Evolutionary conservation across 23 tunicate genomes (phyloP).

Genomic region (Trididemnum nubilum): DNA sequence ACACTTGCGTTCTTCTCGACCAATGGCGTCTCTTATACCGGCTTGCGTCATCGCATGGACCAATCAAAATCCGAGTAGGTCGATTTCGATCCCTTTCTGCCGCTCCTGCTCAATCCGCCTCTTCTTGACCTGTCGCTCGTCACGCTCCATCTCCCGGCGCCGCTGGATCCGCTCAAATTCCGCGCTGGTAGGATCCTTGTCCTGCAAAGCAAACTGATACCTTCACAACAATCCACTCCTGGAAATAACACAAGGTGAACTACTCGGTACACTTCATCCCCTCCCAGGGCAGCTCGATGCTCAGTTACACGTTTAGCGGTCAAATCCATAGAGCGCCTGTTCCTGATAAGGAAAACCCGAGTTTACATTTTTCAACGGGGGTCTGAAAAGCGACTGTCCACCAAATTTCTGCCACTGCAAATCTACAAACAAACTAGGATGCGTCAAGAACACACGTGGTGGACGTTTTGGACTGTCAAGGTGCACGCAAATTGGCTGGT

Average conservation of each 20-base stretch:
- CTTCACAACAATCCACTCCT: neutral
- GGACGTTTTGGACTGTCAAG: no score
- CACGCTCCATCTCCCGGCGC: constrained; percentile 41
- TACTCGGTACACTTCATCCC: no score
- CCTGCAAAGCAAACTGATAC: constrained; percentile 27
- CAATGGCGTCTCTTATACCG: constrained; percentile 6
- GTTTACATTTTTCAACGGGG: no score
- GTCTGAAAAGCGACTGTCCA: no score
- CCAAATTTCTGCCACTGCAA: no score
- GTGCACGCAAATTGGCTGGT: neutral
- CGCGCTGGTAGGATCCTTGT: constrained; percentile 61
- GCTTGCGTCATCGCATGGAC: no score
- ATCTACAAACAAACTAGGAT: no score
- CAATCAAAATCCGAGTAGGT: constrained; percentile 56
- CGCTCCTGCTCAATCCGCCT: constrained; percentile 63
- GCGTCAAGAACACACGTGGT: no score
- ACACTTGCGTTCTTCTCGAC: no score
- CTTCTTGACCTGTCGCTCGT: constrained; percentile 62
- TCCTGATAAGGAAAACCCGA: neutral
- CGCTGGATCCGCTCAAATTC: constrained; percentile 52
- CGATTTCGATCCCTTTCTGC: constrained; percentile 50
- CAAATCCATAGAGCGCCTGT: neutral
- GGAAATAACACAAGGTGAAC: no score
- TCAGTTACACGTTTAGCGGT: neutral
- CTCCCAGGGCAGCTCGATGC: no score